Conservation (phyloP, 2,113 vertebrate genomes). For the Clupea harengus region DNA sequence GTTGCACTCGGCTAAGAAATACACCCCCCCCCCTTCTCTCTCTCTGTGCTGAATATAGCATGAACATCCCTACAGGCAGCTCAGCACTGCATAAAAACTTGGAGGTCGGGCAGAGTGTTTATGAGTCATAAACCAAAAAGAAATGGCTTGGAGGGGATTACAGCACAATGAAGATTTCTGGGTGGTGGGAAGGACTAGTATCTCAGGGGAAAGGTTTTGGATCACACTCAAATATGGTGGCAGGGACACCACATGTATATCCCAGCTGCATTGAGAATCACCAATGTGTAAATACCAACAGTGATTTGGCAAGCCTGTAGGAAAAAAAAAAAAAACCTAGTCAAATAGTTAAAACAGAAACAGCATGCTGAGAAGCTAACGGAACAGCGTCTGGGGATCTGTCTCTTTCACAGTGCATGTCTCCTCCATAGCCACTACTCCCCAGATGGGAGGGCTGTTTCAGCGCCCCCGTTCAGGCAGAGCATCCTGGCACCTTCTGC, state of each 20-base stretch:
- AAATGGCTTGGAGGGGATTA: background rate
- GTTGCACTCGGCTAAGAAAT: conserved; percentile 25
- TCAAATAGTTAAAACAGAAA: background rate
- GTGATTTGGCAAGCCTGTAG: background rate
- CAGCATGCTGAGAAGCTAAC: background rate
- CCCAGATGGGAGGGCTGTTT: background rate
- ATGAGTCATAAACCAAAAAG: conserved; percentile 10
- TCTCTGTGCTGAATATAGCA: conserved; percentile 8
- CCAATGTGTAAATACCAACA: background rate
- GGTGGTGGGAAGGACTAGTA: background rate
- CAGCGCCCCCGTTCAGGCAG: background rate
- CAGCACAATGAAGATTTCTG: background rate
- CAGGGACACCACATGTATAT: background rate
- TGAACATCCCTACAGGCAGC: conserved; percentile 15
- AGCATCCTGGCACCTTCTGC: background rate
- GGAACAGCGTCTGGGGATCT: background rate
- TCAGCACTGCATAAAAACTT: background rate
- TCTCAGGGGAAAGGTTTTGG: background rate
- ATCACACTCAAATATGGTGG: background rate
- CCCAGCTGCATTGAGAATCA: background rate
- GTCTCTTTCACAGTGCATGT: background rate
- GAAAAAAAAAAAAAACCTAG: background rate
- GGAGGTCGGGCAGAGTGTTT: background rate
- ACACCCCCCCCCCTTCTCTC: background rate
- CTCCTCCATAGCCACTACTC: background rate